Evolutionary conservation across 2,113 vertebrate species (phyloP).

Genomic region (Equus quagga): DNA sequence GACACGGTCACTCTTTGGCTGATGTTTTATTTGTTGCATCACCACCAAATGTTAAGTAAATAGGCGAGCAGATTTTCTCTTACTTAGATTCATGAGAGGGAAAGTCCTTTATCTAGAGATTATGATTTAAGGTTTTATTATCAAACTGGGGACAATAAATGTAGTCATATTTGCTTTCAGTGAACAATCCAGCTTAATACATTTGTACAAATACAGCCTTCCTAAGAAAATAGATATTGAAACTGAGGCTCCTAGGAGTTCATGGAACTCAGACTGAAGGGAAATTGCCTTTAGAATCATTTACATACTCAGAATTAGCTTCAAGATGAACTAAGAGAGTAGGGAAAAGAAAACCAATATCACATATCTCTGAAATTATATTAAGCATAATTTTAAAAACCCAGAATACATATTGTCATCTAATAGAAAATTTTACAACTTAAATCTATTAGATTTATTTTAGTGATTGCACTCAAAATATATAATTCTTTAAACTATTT

Average conservation of each 20-base stretch:
- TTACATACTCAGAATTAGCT: background rate
- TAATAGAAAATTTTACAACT: background rate
- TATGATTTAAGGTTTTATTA: constrained; percentile 65
- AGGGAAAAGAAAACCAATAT: background rate
- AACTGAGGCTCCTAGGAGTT: constrained; percentile 19
- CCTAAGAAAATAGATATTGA: constrained; percentile 52
- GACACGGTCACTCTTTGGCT: background rate
- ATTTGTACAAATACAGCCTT: constrained; percentile 54
- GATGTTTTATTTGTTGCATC: constrained; percentile 28
- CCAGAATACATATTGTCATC: background rate
- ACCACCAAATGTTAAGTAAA: constrained; percentile 64
- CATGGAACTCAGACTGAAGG: constrained; percentile 37
- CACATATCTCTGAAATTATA: background rate
- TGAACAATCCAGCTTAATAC: constrained; percentile 23
- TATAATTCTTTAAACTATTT: constrained; percentile 13
- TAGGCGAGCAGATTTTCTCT: constrained; percentile 52
- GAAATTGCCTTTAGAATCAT: constrained; percentile 26
- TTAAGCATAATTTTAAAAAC: background rate
- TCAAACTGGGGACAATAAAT: constrained; percentile 39
- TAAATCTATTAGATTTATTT: constrained; percentile 2
- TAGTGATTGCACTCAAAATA: constrained; percentile 6
- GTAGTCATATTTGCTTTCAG: constrained; percentile 64
- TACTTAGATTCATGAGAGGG: background rate
- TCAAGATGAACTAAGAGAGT: background rate
- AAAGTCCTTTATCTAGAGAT: constrained; percentile 39